Base-by-base conservation (phyloP, 2,113 vertebrate genomes). In the Nymphicus hollandicus region DNA sequence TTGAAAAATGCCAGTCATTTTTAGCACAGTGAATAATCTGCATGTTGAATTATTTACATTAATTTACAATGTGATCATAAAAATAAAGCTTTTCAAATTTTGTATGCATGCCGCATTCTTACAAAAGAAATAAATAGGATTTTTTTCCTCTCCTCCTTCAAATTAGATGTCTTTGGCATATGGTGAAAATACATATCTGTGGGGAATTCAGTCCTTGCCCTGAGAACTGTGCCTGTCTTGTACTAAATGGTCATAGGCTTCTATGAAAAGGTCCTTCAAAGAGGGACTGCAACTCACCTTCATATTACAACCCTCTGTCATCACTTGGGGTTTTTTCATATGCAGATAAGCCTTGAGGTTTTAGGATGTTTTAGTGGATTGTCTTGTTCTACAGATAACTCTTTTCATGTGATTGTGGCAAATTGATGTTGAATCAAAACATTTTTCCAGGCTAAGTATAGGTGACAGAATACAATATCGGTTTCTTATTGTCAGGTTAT, bases 21-120 rank as follows among this genome's bases (percentile, higher is more conserved):
- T 84, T 81, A 85, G 47, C 55, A 84, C 60, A 92, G 44, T 89
- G 61, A 89, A 87, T 80, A 93, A 90, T 84, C 77, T 73, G 10
- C 68, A 19, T 73, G 69, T 86, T 96, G 71, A 94, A 89, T 96
- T 90, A 95, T 95, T 96, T 95, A 92, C 86, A 79, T 88, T 94
- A 88, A 91, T 86, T 93, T 96, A 23, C 73, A 85, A 71, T 2
- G 9, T 74, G 46, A 55, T 91, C 50, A 88, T 78, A 84, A 94
- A 91, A 92, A 93, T 83, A 81, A 87, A 81, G 27, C 44, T 68
- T 91, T 91, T 81, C 19, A 74, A 66, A 52, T 78, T 71, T 83
- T 91, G 76, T 64, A 35, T 77, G 60, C 53, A 23, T 86, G 79
- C 71, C 89, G 90, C 69, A 28, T 88, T 86, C 33, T 88, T 93